phyloP scores from a whole-genome alignment of 2,797 vertebrate species.

The Lithobates sylvaticus region DNA sequence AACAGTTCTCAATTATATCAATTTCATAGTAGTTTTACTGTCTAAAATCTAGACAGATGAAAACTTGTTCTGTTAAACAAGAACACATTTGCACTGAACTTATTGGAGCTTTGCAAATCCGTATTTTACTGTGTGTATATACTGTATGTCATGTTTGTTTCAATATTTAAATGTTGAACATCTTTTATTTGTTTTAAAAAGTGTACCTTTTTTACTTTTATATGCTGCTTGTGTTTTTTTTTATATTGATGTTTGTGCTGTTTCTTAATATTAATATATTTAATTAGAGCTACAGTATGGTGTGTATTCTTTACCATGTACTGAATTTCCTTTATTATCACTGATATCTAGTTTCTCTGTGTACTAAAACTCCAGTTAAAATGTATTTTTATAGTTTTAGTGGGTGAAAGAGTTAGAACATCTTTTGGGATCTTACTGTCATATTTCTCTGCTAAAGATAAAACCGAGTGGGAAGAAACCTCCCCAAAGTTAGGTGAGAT shows the following conservation, averaged over 20 bases:
- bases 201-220: background rate
- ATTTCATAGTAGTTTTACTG: too few species aligned
- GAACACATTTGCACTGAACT: background rate
- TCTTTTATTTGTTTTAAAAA: background rate
- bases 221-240: slow-evolving; percentile 13
- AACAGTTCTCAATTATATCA: too few species aligned
- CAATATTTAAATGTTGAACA: slow-evolving; percentile 19
- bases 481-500: too few species aligned
- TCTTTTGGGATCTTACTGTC: too few species aligned
- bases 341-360: background rate
- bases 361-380: background rate
- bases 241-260: slow-evolving; percentile 18
- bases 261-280: slow-evolving; percentile 57
- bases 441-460: too few species aligned
- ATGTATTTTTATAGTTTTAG: background rate
- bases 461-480: too few species aligned
- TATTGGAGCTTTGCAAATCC: background rate
- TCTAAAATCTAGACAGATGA: too few species aligned
- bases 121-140: slow-evolving; percentile 1
- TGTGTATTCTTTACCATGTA: background rate
- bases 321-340: background rate
- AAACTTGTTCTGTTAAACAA: too few species aligned
- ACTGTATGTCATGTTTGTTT: background rate
- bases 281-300: slow-evolving; percentile 12
- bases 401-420: too few species aligned